These are phyloP conservation scores for Monopis laevigella DNA, from an alignment of 2,888 invertebrate species.

Conservation along the genomic window DNA sequence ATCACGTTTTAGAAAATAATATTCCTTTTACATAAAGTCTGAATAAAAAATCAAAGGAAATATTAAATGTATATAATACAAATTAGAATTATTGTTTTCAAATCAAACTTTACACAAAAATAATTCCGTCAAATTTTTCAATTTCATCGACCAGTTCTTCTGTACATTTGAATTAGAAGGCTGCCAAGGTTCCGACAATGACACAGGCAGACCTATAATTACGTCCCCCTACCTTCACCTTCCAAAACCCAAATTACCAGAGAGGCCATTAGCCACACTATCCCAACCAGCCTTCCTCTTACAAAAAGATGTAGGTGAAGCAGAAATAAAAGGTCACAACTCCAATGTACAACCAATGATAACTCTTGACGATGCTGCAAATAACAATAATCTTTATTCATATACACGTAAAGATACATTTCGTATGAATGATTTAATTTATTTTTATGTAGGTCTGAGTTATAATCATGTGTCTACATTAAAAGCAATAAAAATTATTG, in stretches of 20 bases:
- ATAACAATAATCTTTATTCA: not conserved
- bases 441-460: too few relatives aligned
- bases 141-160: slow-evolving; percentile 32
- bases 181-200: slow-evolving; percentile 51
- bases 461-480: too few relatives aligned
- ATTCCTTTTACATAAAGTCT: too few relatives aligned
- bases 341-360: slow-evolving; percentile 40
- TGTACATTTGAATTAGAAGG: slow-evolving; percentile 40
- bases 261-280: slow-evolving; percentile 51
- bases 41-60: too few relatives aligned
- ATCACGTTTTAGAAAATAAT: too few relatives aligned
- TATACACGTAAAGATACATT: too few relatives aligned
- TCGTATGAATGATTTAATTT: too few relatives aligned
- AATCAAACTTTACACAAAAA: not conserved
- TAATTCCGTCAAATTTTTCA: slow-evolving; percentile 7
- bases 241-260: slow-evolving; percentile 46
- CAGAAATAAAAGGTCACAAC: slow-evolving; percentile 41
- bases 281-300: slow-evolving; percentile 32
- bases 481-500: too few relatives aligned
- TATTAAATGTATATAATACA: too few relatives aligned
- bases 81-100: not conserved
- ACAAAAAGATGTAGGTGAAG: slow-evolving; percentile 38
- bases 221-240: slow-evolving; percentile 32
- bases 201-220: slow-evolving; percentile 59
- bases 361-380: slow-evolving; percentile 11